phyloP scores from a whole-genome alignment of 2,113 vertebrate species.

The Plectropomus leopardus region DNA sequence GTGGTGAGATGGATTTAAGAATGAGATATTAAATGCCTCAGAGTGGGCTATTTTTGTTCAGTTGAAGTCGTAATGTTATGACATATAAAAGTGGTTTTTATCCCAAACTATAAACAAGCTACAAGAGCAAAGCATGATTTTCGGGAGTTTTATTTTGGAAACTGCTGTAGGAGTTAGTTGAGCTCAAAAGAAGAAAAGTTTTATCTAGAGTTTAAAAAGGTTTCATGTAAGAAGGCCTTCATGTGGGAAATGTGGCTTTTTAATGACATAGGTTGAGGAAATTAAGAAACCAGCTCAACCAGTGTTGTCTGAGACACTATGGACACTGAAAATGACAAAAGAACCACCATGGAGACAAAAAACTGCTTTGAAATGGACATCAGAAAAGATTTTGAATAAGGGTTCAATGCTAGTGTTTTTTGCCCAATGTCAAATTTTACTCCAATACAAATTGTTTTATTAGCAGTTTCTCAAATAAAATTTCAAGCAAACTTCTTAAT shows the following conservation, averaged over 20 bases:
- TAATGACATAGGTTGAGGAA: too few species aligned
- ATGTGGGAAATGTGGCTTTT: too few species aligned
- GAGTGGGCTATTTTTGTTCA: not conserved
- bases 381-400: not conserved
- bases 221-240: not conserved
- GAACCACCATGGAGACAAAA: not conserved
- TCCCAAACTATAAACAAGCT: not conserved
- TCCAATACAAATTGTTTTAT: too few species aligned
- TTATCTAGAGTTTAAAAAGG: too few species aligned
- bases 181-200: not conserved
- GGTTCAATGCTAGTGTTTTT: too few species aligned
- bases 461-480: too few species aligned
- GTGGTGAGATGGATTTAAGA: constrained; percentile 23
- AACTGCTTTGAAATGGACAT: not conserved
- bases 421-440: too few species aligned
- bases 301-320: not conserved
- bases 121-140: not conserved
- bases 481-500: too few species aligned
- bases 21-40: constrained; percentile 18
- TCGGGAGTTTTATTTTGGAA: not conserved
- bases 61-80: not conserved
- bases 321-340: not conserved
- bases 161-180: too few species aligned
- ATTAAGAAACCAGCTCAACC: constrained; percentile 15
- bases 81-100: not conserved